A percentile compares a stretch with the other conserved stretches of the same genome.
phyloP scores from a whole-genome alignment of 2,797 vertebrate genomes.

The Lacerta viridis region DNA sequence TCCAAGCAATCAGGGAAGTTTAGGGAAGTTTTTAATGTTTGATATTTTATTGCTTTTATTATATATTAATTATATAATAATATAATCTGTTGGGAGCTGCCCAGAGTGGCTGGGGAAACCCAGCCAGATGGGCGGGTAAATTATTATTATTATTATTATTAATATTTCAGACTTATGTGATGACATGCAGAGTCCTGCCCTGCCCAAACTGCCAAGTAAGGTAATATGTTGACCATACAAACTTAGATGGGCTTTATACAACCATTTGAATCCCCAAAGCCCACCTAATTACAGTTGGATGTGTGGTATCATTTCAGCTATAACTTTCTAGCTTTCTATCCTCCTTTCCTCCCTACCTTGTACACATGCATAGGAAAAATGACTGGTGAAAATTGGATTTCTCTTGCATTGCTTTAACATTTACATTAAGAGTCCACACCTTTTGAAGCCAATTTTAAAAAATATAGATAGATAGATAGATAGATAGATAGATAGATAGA shows the following conservation, averaged over 20 bases:
- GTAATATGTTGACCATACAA: neutral
- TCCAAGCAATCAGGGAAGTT: neutral
- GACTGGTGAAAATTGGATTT: neutral
- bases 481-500: too few relatives aligned
- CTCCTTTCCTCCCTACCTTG: neutral
- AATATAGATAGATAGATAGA: too few relatives aligned
- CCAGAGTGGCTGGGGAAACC: too few relatives aligned
- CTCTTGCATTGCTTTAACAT: neutral
- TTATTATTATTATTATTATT: too few relatives aligned
- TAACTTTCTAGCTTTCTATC: neutral
- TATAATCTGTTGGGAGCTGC: too few relatives aligned
- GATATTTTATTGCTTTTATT: too few relatives aligned
- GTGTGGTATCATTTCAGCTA: neutral
- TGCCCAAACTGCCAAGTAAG: neutral
- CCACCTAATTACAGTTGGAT: neutral
- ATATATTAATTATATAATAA: too few relatives aligned
- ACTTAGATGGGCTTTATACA: neutral
- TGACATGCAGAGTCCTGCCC: neutral
- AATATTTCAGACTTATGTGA: neutral
- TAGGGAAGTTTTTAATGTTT: too few relatives aligned
- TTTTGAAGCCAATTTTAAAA: neutral
- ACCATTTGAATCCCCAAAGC: neutral
- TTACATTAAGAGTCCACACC: neutral
- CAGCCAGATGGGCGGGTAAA: too few relatives aligned
- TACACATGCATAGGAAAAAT: too few relatives aligned